Conservation (phyloP, 2,797 vertebrate genomes). For the Potorous gilbertii region DNA sequence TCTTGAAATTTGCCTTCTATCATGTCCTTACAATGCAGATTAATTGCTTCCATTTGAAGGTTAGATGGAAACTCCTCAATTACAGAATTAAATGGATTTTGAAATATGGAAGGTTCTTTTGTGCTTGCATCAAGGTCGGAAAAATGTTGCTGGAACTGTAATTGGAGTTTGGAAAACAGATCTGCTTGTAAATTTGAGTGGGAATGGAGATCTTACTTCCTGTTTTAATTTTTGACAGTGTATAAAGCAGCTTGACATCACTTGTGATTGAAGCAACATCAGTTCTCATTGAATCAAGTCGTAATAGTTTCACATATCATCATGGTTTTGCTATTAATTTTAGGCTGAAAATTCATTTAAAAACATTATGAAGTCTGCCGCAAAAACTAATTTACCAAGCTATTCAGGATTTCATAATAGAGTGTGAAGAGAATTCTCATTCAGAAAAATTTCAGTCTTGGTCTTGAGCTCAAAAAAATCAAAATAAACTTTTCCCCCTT, state of each 20-base stretch:
- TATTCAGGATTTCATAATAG: neutral
- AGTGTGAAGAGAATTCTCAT: neutral
- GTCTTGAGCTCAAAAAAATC: neutral
- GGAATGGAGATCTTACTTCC: neutral
- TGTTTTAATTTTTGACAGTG: neutral
- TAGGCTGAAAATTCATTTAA: neutral
- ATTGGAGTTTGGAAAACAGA: neutral
- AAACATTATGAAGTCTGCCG: neutral
- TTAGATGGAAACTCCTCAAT: neutral
- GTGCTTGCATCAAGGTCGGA: neutral
- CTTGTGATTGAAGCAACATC: neutral
- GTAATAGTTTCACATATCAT: neutral
- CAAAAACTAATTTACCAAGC: neutral
- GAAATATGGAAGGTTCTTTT: neutral
- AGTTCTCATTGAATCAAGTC: neutral
- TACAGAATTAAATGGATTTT: neutral
- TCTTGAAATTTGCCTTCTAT: neutral
- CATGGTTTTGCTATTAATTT: neutral
- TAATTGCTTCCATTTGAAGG: neutral
- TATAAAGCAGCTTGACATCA: neutral
- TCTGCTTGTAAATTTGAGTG: neutral
- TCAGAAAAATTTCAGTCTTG: neutral
- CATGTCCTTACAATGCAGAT: neutral
- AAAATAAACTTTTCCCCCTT: neutral
- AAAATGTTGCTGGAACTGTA: neutral